Evolutionary conservation across 2,113 vertebrate species (phyloP).

Genomic region (Aspidoscelis tigris): DNA sequence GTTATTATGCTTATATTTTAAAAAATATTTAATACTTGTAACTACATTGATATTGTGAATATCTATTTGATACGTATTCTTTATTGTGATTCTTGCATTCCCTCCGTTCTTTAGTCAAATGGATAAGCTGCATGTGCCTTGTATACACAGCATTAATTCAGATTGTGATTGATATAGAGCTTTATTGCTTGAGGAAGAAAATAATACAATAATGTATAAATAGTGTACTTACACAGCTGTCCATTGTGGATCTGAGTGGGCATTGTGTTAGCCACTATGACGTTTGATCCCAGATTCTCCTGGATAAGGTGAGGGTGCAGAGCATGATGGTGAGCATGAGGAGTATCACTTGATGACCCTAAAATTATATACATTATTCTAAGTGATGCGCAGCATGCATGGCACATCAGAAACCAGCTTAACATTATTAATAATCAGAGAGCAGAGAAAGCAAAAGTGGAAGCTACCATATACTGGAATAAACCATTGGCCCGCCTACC

Average conservation of each 20-base stretch:
- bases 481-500: too few relatives aligned
- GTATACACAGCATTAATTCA: not conserved
- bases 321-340: conserved; percentile 92
- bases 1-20: too few relatives aligned
- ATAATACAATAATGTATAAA: too few relatives aligned
- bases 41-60: too few relatives aligned
- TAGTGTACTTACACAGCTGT: conserved; percentile 93
- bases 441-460: not conserved
- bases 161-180: not conserved
- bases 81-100: too few relatives aligned
- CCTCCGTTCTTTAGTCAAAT: not conserved
- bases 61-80: too few relatives aligned
- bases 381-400: not conserved
- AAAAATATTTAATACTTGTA: too few relatives aligned
- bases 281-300: conserved; percentile 94
- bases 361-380: conserved; percentile 10
- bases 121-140: not conserved
- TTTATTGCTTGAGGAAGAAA: not conserved
- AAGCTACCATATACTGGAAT: not conserved
- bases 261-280: conserved; percentile 92
- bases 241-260: conserved; percentile 92
- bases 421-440: not conserved
- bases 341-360: conserved; percentile 93
- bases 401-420: rapidly evolving
- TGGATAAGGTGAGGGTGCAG: conserved; percentile 97